These are phyloP conservation scores for Tetanocera ferruginea DNA, from an alignment of 2,888 invertebrate genomes.

Conservation along the genomic window DNA sequence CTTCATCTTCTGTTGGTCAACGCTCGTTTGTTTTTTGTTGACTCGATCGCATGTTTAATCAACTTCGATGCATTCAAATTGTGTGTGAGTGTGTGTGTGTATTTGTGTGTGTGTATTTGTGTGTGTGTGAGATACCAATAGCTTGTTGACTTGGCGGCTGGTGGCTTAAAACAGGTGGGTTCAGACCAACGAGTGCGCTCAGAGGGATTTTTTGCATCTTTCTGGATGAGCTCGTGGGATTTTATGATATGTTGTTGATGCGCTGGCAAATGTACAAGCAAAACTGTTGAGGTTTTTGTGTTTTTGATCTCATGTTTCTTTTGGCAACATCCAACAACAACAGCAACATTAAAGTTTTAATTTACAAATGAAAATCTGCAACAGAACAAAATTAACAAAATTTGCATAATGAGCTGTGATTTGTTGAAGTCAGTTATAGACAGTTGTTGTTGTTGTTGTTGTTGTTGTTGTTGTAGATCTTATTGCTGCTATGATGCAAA, in stretches of 20 bases:
- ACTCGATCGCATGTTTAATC: slow-evolving; percentile 33
- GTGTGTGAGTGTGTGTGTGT: slow-evolving; percentile 4
- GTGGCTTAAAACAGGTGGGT: slow-evolving; percentile 28
- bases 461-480: background rate
- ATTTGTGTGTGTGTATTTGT: background rate
- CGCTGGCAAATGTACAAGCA: slow-evolving; percentile 2
- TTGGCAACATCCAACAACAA: slow-evolving; percentile 16
- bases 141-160: slow-evolving; percentile 1
- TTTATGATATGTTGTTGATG: slow-evolving; percentile 31
- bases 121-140: slow-evolving; percentile 7
- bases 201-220: background rate
- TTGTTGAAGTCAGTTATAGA: slow-evolving; percentile 4
- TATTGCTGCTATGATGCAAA: background rate
- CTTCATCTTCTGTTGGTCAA: slow-evolving; percentile 17
- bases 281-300: background rate
- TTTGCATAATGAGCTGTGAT: slow-evolving; percentile 35
- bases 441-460: slow-evolving; percentile 8
- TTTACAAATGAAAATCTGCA: slow-evolving; percentile 20
- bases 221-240: slow-evolving; percentile 17
- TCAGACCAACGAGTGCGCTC: background rate
- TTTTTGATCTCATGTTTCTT: background rate
- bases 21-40: slow-evolving; percentile 1
- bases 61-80: slow-evolving; percentile 27
- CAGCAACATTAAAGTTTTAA: slow-evolving; percentile 20
- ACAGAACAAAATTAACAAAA: background rate